Evolutionary conservation across 2,113 vertebrate species (phyloP).

Genomic region (Pomatostomus ruficeps): DNA sequence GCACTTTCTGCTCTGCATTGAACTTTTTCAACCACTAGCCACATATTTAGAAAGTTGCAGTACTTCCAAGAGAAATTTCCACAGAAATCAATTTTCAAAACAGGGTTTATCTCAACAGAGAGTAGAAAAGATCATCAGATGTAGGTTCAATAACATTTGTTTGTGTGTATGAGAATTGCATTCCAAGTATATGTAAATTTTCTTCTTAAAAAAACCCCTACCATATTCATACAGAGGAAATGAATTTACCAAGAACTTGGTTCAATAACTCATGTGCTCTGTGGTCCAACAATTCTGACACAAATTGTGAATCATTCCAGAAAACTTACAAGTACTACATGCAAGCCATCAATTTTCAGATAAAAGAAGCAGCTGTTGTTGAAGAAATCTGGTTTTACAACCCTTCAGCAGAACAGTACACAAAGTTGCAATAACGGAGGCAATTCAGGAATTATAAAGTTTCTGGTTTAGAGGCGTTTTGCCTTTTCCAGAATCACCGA

Average conservation of each 20-base stretch:
- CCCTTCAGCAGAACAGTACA: not conserved
- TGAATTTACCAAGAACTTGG: not conserved
- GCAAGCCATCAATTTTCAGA: not conserved
- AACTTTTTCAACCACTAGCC: not conserved
- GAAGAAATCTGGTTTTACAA: not conserved
- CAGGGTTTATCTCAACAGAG: not conserved
- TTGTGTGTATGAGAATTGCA: not conserved
- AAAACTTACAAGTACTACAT: not conserved
- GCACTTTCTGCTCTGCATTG: not conserved
- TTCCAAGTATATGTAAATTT: not conserved
- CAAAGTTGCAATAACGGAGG: not conserved
- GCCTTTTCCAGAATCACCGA: not conserved
- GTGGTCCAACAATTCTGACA: not conserved
- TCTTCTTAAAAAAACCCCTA: fast-evolving
- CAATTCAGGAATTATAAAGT: not conserved
- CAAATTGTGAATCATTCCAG: not conserved
- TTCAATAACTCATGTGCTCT: not conserved
- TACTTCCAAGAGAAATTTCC: not conserved
- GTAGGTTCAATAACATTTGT: not conserved
- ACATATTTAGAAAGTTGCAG: not conserved
- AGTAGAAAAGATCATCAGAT: not conserved
- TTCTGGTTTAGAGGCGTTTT: not conserved
- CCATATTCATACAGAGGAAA: not conserved
- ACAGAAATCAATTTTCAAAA: not conserved
- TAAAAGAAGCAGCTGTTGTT: not conserved